phyloP scores from a whole-genome alignment of 2,797 vertebrate species.

The Scomberomorus guttatus region DNA sequence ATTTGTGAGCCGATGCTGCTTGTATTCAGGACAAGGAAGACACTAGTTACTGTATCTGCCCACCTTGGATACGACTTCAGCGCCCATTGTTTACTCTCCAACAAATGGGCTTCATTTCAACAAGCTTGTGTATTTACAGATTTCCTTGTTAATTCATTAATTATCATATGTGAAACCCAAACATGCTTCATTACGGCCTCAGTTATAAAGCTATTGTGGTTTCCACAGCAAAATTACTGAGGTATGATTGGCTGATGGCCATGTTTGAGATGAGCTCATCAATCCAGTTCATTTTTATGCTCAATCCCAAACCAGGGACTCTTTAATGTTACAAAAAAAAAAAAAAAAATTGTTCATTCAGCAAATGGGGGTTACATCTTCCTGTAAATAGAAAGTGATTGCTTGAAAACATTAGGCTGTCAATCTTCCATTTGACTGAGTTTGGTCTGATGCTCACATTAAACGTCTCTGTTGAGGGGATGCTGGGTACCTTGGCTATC shows the following conservation, averaged over 20 bases:
- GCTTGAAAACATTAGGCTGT: slow-evolving; percentile 2
- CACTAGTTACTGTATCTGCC: not conserved
- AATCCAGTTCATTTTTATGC: not conserved
- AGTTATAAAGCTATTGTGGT: no score
- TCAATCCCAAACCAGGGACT: not conserved
- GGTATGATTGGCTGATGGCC: not conserved
- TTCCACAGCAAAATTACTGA: not conserved
- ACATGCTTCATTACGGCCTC: not conserved
- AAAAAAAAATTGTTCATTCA: not conserved
- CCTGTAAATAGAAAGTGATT: not conserved
- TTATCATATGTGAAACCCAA: not conserved
- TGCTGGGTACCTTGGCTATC: not conserved
- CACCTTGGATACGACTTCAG: not conserved
- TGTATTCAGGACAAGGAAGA: not conserved
- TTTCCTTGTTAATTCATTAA: slow-evolving; percentile 1
- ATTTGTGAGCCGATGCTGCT: no score
- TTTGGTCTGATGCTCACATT: not conserved
- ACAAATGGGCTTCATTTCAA: slow-evolving; percentile 3
- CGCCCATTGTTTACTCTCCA: not conserved
- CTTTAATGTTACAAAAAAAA: not conserved
- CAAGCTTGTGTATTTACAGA: not conserved
- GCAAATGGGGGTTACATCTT: not conserved
- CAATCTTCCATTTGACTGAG: not conserved
- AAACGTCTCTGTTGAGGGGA: not conserved
- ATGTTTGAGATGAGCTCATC: not conserved